Base-by-base conservation (phyloP, 2,888 invertebrate genomes). In the Dicyrtomina minuta region DNA sequence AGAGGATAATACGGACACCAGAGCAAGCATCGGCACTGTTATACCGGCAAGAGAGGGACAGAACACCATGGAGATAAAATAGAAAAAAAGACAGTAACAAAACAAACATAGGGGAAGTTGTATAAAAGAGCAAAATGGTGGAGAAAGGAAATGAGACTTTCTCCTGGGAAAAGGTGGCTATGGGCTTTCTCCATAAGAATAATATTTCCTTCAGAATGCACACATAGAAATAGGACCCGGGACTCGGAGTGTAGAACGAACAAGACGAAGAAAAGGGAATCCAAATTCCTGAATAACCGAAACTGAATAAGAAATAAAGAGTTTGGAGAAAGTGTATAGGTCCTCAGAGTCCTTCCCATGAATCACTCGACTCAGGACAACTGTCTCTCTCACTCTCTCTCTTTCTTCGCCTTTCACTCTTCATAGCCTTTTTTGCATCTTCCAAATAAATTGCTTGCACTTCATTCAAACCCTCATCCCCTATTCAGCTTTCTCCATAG, bases 111-210 rank as follows among this genome's bases (percentile, higher is more conserved):
- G 61, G n/a, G 46, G 26, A 44, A 59, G 22, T n/a, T n/a, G n/a
- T 17, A n/a, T 20, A 43, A 56, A 12, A 24, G 17, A 55, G 41
- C 26, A 59, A 67, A 64, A 59, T 59, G 22, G 17, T 67, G 27
- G 20, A 70, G 60, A 43, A 65, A 61, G 33, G 66, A 70, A 70
- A 72, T 70, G 69, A 70, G 66, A 71, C 56, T 73, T 73, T 73
- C 71, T 71, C 71, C 13, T 22, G 73, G 66, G 70, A 71, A 49
- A 71, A 71, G 69, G 73, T 71, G 69, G 70, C 72, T 72, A 68
- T 64, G 24, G 33, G 33, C 33, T 33, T 5, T 33, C 3, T 33
- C 33, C 8, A 33, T 33, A 33, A 3, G 8, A 33, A 33, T 33
- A 33, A 3, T 33, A 33, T 33, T n/a, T n/a, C n/a, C n/a, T n/a